Evolutionary conservation across 2,113 vertebrate species (phyloP), one percentile per base, ranked within the genome.

Genomic region (Chrysochloris asiatica): DNA sequence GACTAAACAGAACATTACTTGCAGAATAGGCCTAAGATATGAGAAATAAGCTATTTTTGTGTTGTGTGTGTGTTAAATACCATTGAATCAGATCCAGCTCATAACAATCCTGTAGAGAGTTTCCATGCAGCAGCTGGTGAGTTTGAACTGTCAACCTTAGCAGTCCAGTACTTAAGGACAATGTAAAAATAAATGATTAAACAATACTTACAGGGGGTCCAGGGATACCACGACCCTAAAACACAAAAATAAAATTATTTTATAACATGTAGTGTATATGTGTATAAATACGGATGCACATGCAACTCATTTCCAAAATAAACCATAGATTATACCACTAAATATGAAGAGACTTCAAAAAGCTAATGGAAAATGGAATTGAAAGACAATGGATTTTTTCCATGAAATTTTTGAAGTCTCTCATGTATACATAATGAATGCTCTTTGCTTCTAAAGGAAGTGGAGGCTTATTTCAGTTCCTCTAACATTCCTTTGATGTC

Each of bases 151-250:
- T n/a, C n/a, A n/a, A n/a, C n/a, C n/a, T n/a, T n/a, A n/a, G n/a
- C n/a, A n/a, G n/a, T n/a, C n/a, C n/a, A n/a, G n/a, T n/a, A n/a
- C n/a, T n/a, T n/a, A n/a, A n/a, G 85, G 36, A 65, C 6, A 48
- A 12, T 3, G 2, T 72, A 52, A 86, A 92, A 90, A 86, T 59
- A 89, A 91, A 82, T 8, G 33, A 92, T 59, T 47, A 95, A 86
- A 22, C 72, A 0, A 86, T 94, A 99, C 99, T 98, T 98, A 99
- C 99, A 87, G 97, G 97, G 56, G 98, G 96, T 97, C 99, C 99
- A 96, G 98, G 98, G 90, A 98, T 97, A 3, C 99, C 99, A 87
- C 98, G 98, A 83, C 99, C 99, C 99, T 99, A 92, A 92, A 95
- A 98, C 82, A 97, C 33, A 59, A 9, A 52, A 93, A 96, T 81